These are phyloP conservation scores for Panthera tigris DNA, from an alignment of 2,113 vertebrate species.

Conservation along the genomic window DNA sequence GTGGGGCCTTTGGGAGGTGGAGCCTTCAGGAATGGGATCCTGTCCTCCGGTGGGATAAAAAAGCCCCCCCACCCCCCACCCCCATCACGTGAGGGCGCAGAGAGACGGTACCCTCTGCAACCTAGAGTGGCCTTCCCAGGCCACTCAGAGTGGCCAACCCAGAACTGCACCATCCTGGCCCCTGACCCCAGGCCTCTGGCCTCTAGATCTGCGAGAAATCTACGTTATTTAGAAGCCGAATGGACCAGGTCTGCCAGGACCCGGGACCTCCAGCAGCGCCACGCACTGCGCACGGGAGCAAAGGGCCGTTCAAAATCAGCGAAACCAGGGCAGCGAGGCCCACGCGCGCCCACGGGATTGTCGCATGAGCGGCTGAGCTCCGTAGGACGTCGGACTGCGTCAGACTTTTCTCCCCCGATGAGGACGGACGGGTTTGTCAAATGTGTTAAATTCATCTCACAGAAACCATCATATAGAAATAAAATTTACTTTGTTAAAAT, in stretches of 20 bases:
- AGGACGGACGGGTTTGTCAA: background rate
- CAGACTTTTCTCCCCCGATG: background rate
- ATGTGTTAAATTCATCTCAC: background rate
- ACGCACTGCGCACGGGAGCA: fast-evolving
- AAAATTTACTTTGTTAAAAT: background rate
- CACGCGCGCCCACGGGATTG: fast-evolving
- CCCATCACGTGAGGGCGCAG: background rate
- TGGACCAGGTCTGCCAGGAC: fast-evolving
- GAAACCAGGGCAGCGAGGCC: too few relatives aligned
- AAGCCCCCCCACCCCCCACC: background rate
- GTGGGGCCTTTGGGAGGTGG: background rate
- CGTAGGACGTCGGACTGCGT: fast-evolving
- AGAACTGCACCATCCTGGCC: background rate
- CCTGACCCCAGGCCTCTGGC: background rate
- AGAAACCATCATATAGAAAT: background rate
- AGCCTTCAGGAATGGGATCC: background rate
- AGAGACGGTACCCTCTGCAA: fast-evolving
- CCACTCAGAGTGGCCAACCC: too few relatives aligned
- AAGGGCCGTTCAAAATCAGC: too few relatives aligned
- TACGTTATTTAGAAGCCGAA: too few relatives aligned
- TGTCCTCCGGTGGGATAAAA: too few relatives aligned
- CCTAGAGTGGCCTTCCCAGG: background rate
- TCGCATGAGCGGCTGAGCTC: background rate
- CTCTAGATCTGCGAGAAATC: background rate
- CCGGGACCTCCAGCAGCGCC: fast-evolving